Conservation (phyloP, 2,888 invertebrate species). For the Lasioglossum zephyrum region DNA sequence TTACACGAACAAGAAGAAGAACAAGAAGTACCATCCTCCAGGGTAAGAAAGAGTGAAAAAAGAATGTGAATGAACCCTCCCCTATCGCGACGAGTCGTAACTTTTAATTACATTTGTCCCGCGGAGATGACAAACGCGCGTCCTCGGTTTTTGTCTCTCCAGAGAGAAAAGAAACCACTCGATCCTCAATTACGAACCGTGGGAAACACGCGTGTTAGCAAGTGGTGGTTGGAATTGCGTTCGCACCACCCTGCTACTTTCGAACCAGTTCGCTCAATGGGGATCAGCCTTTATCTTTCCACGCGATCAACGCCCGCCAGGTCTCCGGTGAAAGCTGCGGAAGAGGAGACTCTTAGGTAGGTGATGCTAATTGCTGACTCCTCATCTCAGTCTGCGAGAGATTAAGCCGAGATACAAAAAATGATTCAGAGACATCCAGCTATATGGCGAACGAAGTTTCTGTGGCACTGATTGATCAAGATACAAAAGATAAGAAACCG, state of each 20-base stretch:
- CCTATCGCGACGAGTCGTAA: slow-evolving; percentile 38
- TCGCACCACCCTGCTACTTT: neutral
- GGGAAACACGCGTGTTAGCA: slow-evolving; percentile 9
- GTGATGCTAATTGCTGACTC: too few relatives aligned
- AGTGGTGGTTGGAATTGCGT: slow-evolving; percentile 8
- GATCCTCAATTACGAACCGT: slow-evolving; percentile 28
- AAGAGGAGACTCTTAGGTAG: too few relatives aligned
- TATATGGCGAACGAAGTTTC: too few relatives aligned
- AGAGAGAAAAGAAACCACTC: neutral
- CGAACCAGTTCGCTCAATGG: neutral
- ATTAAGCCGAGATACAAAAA: too few relatives aligned
- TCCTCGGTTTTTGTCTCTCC: neutral
- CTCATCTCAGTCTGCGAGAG: too few relatives aligned
- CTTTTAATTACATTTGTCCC: slow-evolving; percentile 62
- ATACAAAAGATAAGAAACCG: too few relatives aligned
- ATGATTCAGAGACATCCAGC: too few relatives aligned
- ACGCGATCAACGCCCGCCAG: neutral
- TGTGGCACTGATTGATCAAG: too few relatives aligned
- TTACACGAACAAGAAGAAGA: slow-evolving; percentile 33
- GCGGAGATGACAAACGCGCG: slow-evolving; percentile 39
- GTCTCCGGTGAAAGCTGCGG: neutral
- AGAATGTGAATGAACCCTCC: slow-evolving; percentile 5
- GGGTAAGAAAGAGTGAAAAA: neutral
- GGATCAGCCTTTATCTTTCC: neutral
- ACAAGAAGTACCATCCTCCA: neutral